These are phyloP conservation scores for Chunga burmeisteri DNA, from an alignment of 2,113 vertebrate species.

Conservation along the genomic window DNA sequence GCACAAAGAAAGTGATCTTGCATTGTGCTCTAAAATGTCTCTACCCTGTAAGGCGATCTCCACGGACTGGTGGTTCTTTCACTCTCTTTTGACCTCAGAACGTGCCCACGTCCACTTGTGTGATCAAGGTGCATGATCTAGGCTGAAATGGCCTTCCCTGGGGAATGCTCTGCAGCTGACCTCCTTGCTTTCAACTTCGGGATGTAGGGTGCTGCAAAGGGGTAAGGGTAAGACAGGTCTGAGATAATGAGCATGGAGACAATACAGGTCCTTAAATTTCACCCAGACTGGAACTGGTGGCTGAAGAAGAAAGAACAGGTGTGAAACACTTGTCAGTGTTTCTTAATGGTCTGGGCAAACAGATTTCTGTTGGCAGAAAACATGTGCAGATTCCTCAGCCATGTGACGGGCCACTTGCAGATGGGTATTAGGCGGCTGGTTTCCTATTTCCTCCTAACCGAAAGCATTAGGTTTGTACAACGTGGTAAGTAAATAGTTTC, in stretches of 20 bases:
- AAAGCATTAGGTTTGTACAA: not conserved
- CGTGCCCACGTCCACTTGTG: not conserved
- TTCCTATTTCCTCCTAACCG: not conserved
- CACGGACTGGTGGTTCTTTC: not conserved
- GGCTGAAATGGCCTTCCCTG: not conserved
- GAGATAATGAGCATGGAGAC: not conserved
- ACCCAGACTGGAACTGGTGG: not conserved
- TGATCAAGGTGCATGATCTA: not conserved
- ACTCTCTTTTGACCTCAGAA: not conserved
- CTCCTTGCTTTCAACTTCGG: not conserved
- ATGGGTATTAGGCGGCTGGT: not conserved
- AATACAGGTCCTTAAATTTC: not conserved
- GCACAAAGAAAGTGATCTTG: slow-evolving; percentile 56
- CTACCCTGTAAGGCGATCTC: slow-evolving; percentile 5
- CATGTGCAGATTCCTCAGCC: not conserved
- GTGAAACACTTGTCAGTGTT: not conserved
- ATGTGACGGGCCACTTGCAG: not conserved
- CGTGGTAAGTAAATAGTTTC: not conserved
- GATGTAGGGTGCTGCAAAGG: not conserved
- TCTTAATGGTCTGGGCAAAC: not conserved
- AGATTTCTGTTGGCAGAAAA: not conserved
- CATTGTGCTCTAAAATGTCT: slow-evolving; percentile 42
- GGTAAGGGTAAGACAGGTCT: not conserved
- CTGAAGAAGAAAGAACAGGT: not conserved
- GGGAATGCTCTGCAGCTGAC: not conserved